Evolutionary conservation across 1,140 invertebrate species (phyloP), one percentile per base, ranked within the genome.

Genomic region (Globodera rostochiensis): DNA sequence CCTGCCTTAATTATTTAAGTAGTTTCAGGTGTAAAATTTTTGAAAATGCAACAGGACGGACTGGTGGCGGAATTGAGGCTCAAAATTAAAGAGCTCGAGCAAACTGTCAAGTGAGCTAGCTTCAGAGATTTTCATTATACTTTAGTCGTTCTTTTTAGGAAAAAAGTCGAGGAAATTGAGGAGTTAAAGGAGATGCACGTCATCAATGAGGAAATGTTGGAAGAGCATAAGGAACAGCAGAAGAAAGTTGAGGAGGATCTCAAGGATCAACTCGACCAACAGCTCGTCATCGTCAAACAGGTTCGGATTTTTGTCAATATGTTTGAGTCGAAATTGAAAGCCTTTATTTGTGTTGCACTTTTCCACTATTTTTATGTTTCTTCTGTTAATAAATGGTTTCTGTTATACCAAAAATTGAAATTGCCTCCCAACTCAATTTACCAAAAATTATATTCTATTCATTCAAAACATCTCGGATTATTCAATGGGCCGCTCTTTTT

Each of bases 151-250:
- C 25, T 13, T 66, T 66, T 13, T 21, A 66, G 60, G 15, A 13
- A 69, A 45, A 21, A 69, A 69, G 67, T 21, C 15, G 67, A 69
- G 36, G 8, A 19, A 69, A 69, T 69, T 45, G n/a, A 8, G 36
- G 9, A 13, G 67, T 15, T 71, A 11, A 6, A 71, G 46, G 46
- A 45, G n/a, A 45, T 71, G 69, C 25, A 21, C 36, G 46, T 71
- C 5, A 47, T 71, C 8, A 47, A 71, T 19, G 46, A 71, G 69
- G 69, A 71, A 71, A 45, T 71, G 69, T 71, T 71, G 69, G 69
- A 71, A 21, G 69, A 45, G 69, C n/a, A 71, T 11, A 71, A 71
- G 69, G 69, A 71, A 36, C 36, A 45, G 36, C 69, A 71, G 46
- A 71, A 71, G 25, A 47, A 71, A 71, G 46, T 47, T 2, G 69